Evolutionary conservation across 2,888 invertebrate species (phyloP).

Genomic region (Netelia melanura): DNA sequence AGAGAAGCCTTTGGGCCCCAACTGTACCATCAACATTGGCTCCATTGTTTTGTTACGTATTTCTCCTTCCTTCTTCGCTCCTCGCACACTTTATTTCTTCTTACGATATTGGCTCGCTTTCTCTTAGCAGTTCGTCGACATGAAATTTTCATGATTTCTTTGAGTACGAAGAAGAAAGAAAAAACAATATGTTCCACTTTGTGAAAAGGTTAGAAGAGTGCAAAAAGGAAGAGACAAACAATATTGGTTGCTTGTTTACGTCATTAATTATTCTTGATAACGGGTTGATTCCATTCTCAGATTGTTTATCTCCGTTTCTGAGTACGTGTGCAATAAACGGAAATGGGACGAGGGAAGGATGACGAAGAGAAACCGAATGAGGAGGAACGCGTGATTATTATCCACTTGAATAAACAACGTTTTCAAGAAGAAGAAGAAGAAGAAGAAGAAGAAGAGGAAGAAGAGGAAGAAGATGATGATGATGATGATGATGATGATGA

Average conservation of each 20-base stretch:
- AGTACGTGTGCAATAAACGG: slow-evolving; percentile 1
- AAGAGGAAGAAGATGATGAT: slow-evolving; percentile 52
- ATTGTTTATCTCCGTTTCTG: slow-evolving; percentile 42
- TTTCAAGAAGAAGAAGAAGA: slow-evolving; percentile 56
- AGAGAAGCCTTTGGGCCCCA: slow-evolving; percentile 8
- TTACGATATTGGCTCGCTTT: background rate
- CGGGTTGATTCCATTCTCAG: background rate
- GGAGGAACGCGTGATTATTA: slow-evolving; percentile 59
- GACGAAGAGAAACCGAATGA: slow-evolving; percentile 20
- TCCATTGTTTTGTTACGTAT: slow-evolving; percentile 61
- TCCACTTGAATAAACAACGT: slow-evolving; percentile 65
- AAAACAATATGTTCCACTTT: background rate
- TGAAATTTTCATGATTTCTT: background rate
- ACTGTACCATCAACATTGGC: slow-evolving; percentile 50
- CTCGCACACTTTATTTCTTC: background rate
- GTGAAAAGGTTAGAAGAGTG: background rate
- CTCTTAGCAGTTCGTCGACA: background rate
- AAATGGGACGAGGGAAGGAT: slow-evolving; percentile 5
- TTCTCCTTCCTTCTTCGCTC: background rate
- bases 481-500: slow-evolving; percentile 29
- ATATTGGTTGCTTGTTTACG: background rate
- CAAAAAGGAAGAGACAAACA: background rate
- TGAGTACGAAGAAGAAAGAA: background rate
- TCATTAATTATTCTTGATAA: background rate
- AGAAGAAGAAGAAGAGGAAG: slow-evolving; percentile 40